A percentile compares a stretch with the other conserved stretches of the same genome.
Conservation (phyloP, 2,113 vertebrate genomes). For the Rhinopomastus cyanomelas region DNA sequence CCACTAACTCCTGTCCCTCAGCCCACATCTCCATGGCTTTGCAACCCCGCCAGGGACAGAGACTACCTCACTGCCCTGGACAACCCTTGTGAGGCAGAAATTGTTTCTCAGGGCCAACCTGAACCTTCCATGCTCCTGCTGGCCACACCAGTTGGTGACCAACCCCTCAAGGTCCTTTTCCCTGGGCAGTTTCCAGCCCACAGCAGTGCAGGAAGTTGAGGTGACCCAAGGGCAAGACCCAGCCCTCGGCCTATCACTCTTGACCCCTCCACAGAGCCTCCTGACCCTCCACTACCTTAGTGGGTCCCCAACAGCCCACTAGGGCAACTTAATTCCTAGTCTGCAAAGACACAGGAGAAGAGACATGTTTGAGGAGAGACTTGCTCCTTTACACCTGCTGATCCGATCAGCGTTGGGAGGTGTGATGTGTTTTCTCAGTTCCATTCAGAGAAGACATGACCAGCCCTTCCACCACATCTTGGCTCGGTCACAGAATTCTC, state of each 20-base stretch:
- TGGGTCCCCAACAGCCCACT: neutral
- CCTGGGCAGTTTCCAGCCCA: too few species aligned
- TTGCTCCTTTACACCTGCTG: neutral
- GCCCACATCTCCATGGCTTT: neutral
- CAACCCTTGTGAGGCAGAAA: too few species aligned
- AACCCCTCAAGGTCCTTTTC: too few species aligned
- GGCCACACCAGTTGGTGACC: too few species aligned
- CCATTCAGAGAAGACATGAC: neutral
- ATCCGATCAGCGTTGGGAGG: neutral
- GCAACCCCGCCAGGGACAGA: neutral
- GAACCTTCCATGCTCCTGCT: too few species aligned
- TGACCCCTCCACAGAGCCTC: too few species aligned
- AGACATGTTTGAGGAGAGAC: neutral
- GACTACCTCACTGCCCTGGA: neutral
- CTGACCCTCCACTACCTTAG: too few species aligned
- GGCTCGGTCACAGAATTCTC: neutral
- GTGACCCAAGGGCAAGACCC: too few species aligned
- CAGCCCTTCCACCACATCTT: neutral
- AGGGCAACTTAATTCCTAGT: neutral
- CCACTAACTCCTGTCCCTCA: neutral
- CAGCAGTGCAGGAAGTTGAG: too few species aligned
- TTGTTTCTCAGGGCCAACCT: too few species aligned
- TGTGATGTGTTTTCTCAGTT: neutral
- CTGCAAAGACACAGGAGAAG: neutral
- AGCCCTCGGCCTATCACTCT: too few species aligned